phyloP scores from a whole-genome alignment of 2,888 invertebrate species.

The Geotrupes spiniger region DNA sequence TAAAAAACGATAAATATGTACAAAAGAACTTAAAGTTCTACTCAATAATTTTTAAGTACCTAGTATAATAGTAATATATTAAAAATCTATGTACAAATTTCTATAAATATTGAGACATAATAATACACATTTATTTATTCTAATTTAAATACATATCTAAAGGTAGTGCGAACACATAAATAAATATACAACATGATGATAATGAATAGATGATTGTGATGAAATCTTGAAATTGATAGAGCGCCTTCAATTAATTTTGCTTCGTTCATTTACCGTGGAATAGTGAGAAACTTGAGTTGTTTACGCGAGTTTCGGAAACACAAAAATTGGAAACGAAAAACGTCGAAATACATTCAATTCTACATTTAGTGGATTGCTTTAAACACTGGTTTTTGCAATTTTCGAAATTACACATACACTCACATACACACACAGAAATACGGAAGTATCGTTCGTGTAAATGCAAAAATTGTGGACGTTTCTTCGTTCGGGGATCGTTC shows the following conservation, averaged over 20 bases:
- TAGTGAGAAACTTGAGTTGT: too few relatives aligned
- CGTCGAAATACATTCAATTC: slow-evolving; percentile 3
- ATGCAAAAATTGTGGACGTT: background rate
- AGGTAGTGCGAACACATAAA: slow-evolving; percentile 31
- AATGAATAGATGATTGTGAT: slow-evolving; percentile 11
- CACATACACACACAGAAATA: too few relatives aligned
- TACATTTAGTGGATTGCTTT: background rate
- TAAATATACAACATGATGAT: slow-evolving; percentile 34
- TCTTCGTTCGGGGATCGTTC: slow-evolving; percentile 1
- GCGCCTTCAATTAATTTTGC: slow-evolving; percentile 2
- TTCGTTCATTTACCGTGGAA: too few relatives aligned
- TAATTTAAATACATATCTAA: slow-evolving; percentile 16
- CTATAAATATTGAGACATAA: slow-evolving; percentile 33
- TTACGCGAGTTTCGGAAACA: too few relatives aligned
- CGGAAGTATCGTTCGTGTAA: too few relatives aligned
- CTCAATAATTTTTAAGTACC: slow-evolving; percentile 19
- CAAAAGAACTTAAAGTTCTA: slow-evolving; percentile 25
- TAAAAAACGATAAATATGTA: slow-evolving; percentile 19
- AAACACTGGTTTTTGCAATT: slow-evolving; percentile 1
- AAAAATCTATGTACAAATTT: slow-evolving; percentile 40
- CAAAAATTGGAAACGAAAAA: too few relatives aligned
- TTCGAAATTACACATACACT: too few relatives aligned
- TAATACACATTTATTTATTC: slow-evolving; percentile 26
- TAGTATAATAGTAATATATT: slow-evolving; percentile 32
- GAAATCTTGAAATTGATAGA: slow-evolving; percentile 1